Evolutionary conservation across 2,113 vertebrate genomes (phyloP), one percentile per base, ranked within the genome.

Genomic region (Chamaea fasciata): DNA sequence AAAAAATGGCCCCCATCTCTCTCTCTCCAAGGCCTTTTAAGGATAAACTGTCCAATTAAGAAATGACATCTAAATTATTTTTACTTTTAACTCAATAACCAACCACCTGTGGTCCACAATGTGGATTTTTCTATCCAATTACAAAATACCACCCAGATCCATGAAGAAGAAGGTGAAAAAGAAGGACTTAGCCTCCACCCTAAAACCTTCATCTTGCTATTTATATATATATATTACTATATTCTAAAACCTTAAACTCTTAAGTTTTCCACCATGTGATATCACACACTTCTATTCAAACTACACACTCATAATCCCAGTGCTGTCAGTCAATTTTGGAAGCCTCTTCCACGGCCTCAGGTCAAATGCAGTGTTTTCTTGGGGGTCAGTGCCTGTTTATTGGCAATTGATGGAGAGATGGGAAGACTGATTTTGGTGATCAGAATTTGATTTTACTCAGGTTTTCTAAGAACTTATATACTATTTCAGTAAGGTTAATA

Each of bases 321-420:
- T n/a, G 2, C 3, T n/a, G 1, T 57, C 21, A 57, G 3, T 57
- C 56, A 57, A 15, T 15, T 57, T n/a, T 57, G 56, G 56, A 15
- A n/a, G 21, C 56, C 21, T 23, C 1, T 4, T n/a, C 56, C 56
- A 57, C 0, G 1, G 21, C 21, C 9, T 57, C 33, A 7, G 21
- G 33, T n/a, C 33, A 10, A 10, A n/a, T 57, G 56, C 21, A 23
- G 33, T n/a, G 33, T 57, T 57, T 15, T 6, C 9, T 23, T 57
- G 33, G 13, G 33, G 20, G 56, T n/a, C 56, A 57, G 56, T n/a
- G 56, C 21, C 56, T 57, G 37, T 39, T 39, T 39, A 39, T 39
- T 39, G 37, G 37, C 37, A 10, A 39, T 39, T 39, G 37, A 39
- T 39, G 37, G 37, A 39, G 37, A 39, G 37, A 39, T 39, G 37